Evolutionary conservation across 92 coral and sea anemone genomes (phyloP), one percentile per base, ranked within the genome.

Genomic region (Siderastrea siderea): DNA sequence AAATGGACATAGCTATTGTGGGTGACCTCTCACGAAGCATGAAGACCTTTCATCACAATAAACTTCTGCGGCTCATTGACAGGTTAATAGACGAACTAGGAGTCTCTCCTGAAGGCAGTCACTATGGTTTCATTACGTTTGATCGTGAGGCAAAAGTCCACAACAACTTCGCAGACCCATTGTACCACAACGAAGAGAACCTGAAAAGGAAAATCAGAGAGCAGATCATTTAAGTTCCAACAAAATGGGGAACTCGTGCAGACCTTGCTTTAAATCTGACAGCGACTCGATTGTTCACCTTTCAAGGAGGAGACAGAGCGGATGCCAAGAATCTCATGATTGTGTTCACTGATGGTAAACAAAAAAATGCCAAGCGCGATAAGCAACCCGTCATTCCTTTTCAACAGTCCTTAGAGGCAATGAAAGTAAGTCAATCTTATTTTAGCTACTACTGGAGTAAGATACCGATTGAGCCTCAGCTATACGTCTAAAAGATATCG

Each of bases 11-110:
- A 7, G 81, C 81, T 1, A 59, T 77, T 59, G 46, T 77, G 47
- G 70, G 55, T 44, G 81, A 77, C 81, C n/a, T 44, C 15, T 77
- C 81, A 4, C 45, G 13, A 77, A 77, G 69, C 68, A 77, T 77
- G 70, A 15, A 6, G 4, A 6, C 1, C 4, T 0, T 60, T 3
- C 53, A 61, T 7, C 54, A 55, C 3, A 4, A 17, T 3, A 8
- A 15, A 7, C 81, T 59, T 48, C 5, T 5, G 7, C 15, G 6
- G 3, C 43, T 60, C 1, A 43, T 46, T 7, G 17, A 46, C 0
- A 45, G 45, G 11, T 1, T 77, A 54, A 17, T 77, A 11, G 69
- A 61, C 19, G 44, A 60, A 47, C 8, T 6, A 14, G 55, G 54
- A 14, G 81, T 61, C 43, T 77, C 81, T 14, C 49, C 52, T 61